Evolutionary conservation across 2,888 invertebrate species (phyloP).

Genomic region (Phania funesta): DNA sequence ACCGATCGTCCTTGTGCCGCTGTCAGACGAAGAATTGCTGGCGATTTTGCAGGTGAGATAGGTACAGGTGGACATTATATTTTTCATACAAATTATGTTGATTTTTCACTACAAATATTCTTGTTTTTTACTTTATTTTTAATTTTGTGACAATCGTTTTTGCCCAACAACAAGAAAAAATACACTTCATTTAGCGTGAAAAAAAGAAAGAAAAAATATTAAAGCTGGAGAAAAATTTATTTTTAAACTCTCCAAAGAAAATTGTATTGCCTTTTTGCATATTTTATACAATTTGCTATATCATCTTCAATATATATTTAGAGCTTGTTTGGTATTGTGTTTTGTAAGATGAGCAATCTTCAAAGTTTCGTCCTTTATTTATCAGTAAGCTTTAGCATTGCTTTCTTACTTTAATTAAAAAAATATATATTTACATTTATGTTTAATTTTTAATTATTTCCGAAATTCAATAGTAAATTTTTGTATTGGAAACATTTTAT

Average conservation of each 20-base stretch:
- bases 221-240: background rate
- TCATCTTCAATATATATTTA: background rate
- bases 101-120: constrained; percentile 58
- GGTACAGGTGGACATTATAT: constrained; percentile 79
- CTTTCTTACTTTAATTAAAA: background rate
- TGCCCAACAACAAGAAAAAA: constrained; percentile 36
- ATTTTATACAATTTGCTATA: background rate
- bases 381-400: constrained; percentile 38
- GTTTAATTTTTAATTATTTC: background rate
- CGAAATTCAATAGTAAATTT: background rate
- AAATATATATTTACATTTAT: background rate
- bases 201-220: background rate
- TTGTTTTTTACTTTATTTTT: constrained; percentile 49
- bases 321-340: constrained; percentile 15
- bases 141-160: constrained; percentile 38
- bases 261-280: background rate
- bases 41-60: constrained; percentile 84
- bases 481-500: background rate
- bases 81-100: constrained; percentile 67
- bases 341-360: background rate
- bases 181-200: too few relatives aligned
- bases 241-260: background rate
- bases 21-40: constrained; percentile 87
- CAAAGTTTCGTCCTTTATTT: background rate
- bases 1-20: constrained; percentile 92